Percentiles rank a stretch among this genome's conserved stretches.
phyloP scores from a whole-genome alignment of 2,113 vertebrate genomes.

The Butastur rufipennis region DNA sequence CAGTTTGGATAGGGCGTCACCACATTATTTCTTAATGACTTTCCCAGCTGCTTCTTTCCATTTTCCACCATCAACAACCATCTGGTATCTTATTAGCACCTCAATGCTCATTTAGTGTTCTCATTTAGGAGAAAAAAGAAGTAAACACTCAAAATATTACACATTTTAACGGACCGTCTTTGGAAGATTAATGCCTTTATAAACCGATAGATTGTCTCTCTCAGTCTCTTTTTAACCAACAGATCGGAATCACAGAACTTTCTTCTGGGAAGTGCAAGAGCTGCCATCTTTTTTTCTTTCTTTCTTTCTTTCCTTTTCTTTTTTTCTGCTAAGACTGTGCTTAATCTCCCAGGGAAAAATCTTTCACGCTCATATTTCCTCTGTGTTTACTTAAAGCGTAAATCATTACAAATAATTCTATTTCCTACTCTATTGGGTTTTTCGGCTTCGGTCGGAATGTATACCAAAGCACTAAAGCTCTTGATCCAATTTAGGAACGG shows the following conservation, averaged over 20 bases:
- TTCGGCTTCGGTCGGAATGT: background rate
- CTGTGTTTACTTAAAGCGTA: background rate
- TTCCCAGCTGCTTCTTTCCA: constrained; percentile 87
- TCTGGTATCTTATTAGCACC: constrained; percentile 89
- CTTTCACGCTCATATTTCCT: background rate
- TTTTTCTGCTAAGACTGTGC: background rate
- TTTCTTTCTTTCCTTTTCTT: background rate
- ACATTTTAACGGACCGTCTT: constrained; percentile 22
- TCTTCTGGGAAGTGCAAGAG: background rate
- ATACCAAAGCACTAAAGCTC: background rate
- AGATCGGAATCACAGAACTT: background rate
- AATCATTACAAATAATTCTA: background rate
- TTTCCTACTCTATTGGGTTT: background rate
- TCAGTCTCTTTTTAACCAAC: background rate
- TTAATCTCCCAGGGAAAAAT: background rate
- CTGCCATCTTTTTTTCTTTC: background rate
- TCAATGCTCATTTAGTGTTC: constrained; percentile 83
- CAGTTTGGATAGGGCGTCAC: constrained; percentile 86
- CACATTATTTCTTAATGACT: constrained; percentile 87
- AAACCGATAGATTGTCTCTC: background rate
- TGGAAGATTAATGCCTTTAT: constrained; percentile 30
- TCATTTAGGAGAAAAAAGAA: constrained; percentile 70
- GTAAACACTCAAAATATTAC: constrained; percentile 69
- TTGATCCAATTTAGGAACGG: background rate
- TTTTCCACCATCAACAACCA: constrained; percentile 86